These are phyloP conservation scores for Poecilia picta DNA, from an alignment of 2,797 vertebrate species.

Conservation along the genomic window DNA sequence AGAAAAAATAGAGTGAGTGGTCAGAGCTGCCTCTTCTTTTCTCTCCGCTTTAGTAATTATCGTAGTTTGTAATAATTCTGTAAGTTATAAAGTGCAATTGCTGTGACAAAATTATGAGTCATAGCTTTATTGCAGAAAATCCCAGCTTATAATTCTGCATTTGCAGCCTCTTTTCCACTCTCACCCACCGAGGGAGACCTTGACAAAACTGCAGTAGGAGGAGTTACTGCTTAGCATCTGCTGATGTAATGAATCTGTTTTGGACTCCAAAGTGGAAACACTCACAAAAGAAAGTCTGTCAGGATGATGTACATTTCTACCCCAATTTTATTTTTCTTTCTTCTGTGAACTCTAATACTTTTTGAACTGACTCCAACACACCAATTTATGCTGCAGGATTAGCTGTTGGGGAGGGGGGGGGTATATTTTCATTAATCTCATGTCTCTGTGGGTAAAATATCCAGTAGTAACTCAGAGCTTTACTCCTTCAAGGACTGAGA, in stretches of 20 bases:
- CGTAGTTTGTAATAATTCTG: neutral
- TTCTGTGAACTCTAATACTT: neutral
- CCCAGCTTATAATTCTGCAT: neutral
- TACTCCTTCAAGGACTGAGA: constrained; percentile 33
- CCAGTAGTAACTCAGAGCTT: constrained; percentile 51
- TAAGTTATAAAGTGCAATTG: neutral
- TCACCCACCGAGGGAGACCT: neutral
- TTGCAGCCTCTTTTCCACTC: neutral
- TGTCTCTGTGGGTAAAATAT: constrained; percentile 41
- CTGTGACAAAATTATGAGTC: neutral
- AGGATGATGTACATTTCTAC: neutral
- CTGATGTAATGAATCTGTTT: constrained; percentile 2
- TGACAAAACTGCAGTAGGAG: neutral
- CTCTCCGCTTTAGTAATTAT: neutral
- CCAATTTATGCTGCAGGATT: neutral
- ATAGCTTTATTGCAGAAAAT: neutral
- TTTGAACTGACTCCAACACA: neutral
- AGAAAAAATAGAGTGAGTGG: neutral
- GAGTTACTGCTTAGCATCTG: neutral
- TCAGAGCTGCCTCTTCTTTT: neutral
- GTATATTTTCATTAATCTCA: constrained; percentile 15
- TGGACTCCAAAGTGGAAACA: neutral
- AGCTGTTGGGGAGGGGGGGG: neutral
- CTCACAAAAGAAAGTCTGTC: neutral
- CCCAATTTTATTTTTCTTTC: neutral